Base-by-base conservation (phyloP, 2,113 vertebrate genomes). In the Tragelaphus scriptus region DNA sequence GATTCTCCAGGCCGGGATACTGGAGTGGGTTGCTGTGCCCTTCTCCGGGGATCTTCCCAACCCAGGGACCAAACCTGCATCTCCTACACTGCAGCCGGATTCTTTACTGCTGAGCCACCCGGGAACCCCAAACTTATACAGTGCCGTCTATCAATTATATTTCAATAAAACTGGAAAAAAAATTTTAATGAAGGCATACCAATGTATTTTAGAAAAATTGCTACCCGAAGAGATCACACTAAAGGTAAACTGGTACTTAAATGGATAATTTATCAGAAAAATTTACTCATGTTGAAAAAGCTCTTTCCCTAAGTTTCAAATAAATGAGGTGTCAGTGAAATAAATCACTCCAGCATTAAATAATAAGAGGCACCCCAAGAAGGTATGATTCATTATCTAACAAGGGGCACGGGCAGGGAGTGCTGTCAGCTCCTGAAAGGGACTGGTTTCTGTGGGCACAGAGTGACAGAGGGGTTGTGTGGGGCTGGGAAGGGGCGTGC, bases 271-370 rank as follows among this genome's bases (percentile, higher is more conserved):
- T 65, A 85, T 95, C 58, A 75, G 92, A 61, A 84, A 92, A 85
- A 92, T 26, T 77, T 68, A 61, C 26, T 6, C 8, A 77, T 47
- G 85, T 85, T 90, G 92, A 91, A 59, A 91, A 84, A 84, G 32
- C 80, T 65, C 36, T 88, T 88, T 87, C 80, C 53, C 47, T 11
- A 28, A 25, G 55, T 88, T 85, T 90, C 40, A 88, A 86, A 85
- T 88, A 61, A 97, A 90, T 80, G 77, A 93, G n/a, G 55, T 82
- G 85, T 92, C 93, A 26, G 59, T 80, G 93, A 96, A 95, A 91
- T 92, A 59, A 92, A 77, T 56, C 61, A 88, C n/a, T 10, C 13
- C 61, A n/a, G 85, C 81, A 55, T 96, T 97, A 89, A 94, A 63
- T 63, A 85, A 94, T 40, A 36, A 53, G 96, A 80, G 40, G 10